Evolutionary conservation across 1,140 invertebrate genomes (phyloP), one percentile per base, ranked within the genome.

Genomic region (Tyrophagus putrescentiae): DNA sequence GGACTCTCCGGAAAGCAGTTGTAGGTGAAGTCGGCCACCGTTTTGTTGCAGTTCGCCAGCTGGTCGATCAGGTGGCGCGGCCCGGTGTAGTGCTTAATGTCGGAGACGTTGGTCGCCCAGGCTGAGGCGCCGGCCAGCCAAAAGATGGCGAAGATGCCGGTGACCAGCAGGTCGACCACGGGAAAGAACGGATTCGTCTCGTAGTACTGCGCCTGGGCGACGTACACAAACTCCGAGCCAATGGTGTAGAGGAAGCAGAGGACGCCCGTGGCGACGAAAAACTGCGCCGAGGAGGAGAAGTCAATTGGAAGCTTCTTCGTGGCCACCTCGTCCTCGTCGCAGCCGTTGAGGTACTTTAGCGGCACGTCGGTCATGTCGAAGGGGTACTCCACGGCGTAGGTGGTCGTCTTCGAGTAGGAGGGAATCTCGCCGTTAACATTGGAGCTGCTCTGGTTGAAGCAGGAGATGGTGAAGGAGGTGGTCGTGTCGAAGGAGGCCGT

Each of bases 261-360:
- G 16, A 83, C 81, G 28, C 82, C 82, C 61, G 80, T 78, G 33
- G 80, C 78, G 16, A 84, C 82, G 70, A 79, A 84, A 72, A 82
- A 83, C 68, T 79, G 73, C 0, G 80, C 75, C 69, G 80, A 76
- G 18, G 78, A 76, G 44, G 75, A 77, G 64, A 76, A 77, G 67
- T 80, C 72, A 59, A 74, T 77, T 36, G 66, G 62, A 52, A 68
- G 66, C 2, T 57, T 59, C 16, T 66, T 54, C 1, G 48, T 54
- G 36, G 56, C 48, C 25, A 42, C 54, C 16, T 23, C 9, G 27
- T 59, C 39, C 21, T 60, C 33, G 28, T 13, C 44, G 18, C 42
- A 54, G 31, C 48, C 57, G 11, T 50, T 31, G n/a, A 25, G 25
- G n/a, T 27, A 27, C 21, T 21, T 44, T 3, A 65, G 23, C 21